Evolutionary conservation across 2,113 vertebrate species (phyloP).

Genomic region (Labeo catla): DNA sequence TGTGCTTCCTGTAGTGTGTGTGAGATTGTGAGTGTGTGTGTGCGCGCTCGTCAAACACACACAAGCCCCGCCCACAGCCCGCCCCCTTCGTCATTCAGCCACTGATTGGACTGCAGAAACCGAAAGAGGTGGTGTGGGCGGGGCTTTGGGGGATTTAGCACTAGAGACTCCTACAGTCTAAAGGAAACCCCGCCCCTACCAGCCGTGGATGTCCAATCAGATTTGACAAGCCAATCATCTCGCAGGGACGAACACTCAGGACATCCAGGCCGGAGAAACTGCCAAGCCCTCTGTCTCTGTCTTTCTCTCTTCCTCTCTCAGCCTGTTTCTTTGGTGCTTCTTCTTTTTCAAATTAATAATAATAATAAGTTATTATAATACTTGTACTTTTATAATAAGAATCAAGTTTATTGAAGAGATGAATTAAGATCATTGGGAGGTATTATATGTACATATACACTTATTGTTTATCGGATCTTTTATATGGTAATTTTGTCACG

Average conservation of each 20-base stretch:
- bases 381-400: constrained; percentile 66
- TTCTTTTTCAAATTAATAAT: constrained; percentile 52
- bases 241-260: constrained; percentile 65
- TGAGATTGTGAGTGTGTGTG: constrained; percentile 23
- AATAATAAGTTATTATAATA: constrained; percentile 78
- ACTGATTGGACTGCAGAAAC: constrained; percentile 74
- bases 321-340: neutral
- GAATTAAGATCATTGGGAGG: constrained; percentile 68
- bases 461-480: constrained; percentile 71
- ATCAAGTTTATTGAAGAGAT: constrained; percentile 67
- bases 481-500: constrained; percentile 74
- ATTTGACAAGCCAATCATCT: constrained; percentile 65
- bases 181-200: constrained; percentile 53
- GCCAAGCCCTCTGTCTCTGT: constrained; percentile 50
- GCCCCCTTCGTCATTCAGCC: constrained; percentile 58
- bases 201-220: constrained; percentile 61
- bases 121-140: constrained; percentile 56
- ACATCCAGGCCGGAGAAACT: constrained; percentile 43
- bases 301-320: constrained; percentile 41
- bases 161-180: constrained; percentile 62
- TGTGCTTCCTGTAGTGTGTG: constrained; percentile 90
- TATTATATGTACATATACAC: constrained; percentile 71
- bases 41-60: neutral
- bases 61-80: constrained; percentile 39
- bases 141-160: constrained; percentile 70